Base-by-base conservation (phyloP, 2,888 invertebrate species). In the Xanthorhoe designata region DNA sequence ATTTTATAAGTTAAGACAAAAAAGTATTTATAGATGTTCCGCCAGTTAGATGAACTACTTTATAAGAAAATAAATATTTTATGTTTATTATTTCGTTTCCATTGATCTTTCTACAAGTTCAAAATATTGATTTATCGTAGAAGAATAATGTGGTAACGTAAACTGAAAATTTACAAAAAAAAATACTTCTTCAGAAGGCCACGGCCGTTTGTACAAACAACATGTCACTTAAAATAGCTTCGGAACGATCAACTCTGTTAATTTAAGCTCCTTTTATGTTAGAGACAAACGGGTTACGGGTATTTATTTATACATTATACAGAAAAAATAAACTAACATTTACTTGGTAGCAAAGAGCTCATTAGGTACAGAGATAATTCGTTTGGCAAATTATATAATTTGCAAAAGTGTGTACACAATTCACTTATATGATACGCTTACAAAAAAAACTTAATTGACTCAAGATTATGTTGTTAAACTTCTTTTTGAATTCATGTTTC, bases 191-290 rank as follows among this genome's bases (percentile, higher is more conserved):
- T 7, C 47, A 47, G 47, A 15, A 47, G 13, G 17, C 15, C 47
- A 15, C 47, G 17, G 8, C 6, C 15, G 8, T 47, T 42, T 42
- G n/a, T 42, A 10, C n/a, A 47, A 15, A 15, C 1, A 45, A 15
- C 45, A 45, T 45, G 45, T 45, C 45, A 10, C 15, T 45, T 15
- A 45, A 45, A 45, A 45, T 45, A 45, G 45, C 45, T 15, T 45
- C 15, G 13, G 6, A 47, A 17, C 47, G 15, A 47, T 6, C 47
- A 3, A 47, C 47, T 47, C 13, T 13, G 10, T 10, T 38, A 2
- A 38, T 10, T 38, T 9, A 9, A 38, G 10, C 38, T 42, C 38
- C 38, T 42, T 42, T 42, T 42, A 4, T 13, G 2, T 13, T 13
- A n/a, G 13, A 42, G 38, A 42, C 38, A 42, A 42, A 42, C n/a